Percentiles rank a stretch among this genome's conserved stretches.
Conservation (phyloP, 2,888 invertebrate species). For the Cyclophora punctaria region DNA sequence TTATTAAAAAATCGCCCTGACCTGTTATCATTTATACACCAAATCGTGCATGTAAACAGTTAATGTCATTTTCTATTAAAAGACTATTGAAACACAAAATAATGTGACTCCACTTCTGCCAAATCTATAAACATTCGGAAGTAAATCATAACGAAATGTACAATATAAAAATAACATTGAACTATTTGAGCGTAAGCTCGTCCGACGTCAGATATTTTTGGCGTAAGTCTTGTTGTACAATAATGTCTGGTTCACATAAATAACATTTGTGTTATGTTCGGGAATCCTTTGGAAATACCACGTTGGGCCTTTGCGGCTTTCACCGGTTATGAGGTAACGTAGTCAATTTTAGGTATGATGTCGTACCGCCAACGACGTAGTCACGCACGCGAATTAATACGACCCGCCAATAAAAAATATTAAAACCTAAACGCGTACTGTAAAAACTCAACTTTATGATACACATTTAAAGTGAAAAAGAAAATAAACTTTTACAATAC, state of each 20-base stretch:
- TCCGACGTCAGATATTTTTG: conserved; percentile 1
- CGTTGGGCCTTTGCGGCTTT: conserved; percentile 2
- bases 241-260: no score
- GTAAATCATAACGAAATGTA: not conserved
- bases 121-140: no score
- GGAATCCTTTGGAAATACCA: not conserved
- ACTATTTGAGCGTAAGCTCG: not conserved
- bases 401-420: conserved; percentile 13
- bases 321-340: conserved; percentile 8
- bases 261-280: not conserved
- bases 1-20: no score
- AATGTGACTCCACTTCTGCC: no score
- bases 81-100: no score
- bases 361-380: conserved; percentile 10
- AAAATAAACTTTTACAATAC: conserved; percentile 12
- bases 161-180: no score
- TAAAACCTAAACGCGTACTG: conserved; percentile 9
- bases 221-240: no score
- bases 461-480: conserved; percentile 13
- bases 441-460: conserved; percentile 12
- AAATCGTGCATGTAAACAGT: no score
- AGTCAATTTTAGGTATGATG: conserved; percentile 20
- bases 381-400: conserved; percentile 11
- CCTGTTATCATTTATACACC: no score
- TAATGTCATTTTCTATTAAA: no score